phyloP scores from a whole-genome alignment of 2,888 invertebrate species.

The Drosophila macrothrix region DNA sequence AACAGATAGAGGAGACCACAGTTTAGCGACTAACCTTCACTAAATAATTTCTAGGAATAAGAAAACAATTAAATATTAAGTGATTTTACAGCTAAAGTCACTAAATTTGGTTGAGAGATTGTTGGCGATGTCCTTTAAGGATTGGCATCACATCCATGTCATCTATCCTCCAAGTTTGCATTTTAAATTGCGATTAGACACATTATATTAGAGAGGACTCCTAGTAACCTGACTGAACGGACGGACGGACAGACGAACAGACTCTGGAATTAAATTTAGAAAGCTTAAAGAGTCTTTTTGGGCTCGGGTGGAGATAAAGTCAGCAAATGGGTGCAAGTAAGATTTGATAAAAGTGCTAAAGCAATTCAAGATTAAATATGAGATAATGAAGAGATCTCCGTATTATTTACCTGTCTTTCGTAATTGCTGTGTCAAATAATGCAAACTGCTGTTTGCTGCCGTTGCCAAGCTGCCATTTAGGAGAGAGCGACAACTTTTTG shows the following conservation, averaged over 20 bases:
- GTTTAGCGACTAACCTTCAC: rapidly evolving
- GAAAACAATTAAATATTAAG: not conserved
- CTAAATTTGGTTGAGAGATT: not conserved
- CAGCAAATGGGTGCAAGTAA: no score
- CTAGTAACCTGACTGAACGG: not conserved
- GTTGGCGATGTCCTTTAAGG: not conserved
- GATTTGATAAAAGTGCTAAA: not conserved
- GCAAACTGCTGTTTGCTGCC: not conserved
- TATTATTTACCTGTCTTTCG: not conserved
- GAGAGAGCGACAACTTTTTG: constrained; percentile 34
- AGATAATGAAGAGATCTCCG: not conserved
- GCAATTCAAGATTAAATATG: not conserved
- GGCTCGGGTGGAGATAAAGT: no score
- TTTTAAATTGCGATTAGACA: not conserved
- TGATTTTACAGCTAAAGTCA: not conserved
- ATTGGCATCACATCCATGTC: not conserved
- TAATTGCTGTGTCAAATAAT: not conserved
- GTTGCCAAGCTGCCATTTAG: not conserved
- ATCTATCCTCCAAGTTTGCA: not conserved
- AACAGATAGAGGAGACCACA: no score
- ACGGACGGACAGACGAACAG: not conserved
- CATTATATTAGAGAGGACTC: not conserved
- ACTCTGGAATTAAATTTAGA: not conserved
- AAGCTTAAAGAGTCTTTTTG: no score
- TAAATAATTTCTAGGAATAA: no score